Base-by-base conservation (phyloP, 2,888 invertebrate species). In the Pandemis cinnamomeana region DNA sequence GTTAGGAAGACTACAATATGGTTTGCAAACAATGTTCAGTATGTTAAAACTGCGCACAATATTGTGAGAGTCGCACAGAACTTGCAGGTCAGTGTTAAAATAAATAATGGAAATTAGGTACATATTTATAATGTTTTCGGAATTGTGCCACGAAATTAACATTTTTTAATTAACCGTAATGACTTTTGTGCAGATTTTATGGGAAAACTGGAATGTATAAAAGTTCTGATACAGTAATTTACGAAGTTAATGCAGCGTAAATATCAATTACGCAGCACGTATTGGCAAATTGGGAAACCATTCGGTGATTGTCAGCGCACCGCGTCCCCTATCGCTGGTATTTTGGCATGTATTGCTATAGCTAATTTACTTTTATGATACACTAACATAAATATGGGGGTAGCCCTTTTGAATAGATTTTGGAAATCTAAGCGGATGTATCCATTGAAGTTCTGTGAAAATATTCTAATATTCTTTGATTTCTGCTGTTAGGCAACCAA, bases 301-400 rank as follows among this genome's bases (percentile, higher is more conserved):
- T 83, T 77, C 85, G 83, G 86, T 89, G 90, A 91, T 90, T 89
- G 83, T 76, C 78, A 69, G 77, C 71, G 78, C 78, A 55, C 20
- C 81, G 81, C 81, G 80, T 78, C 82, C 84, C 79, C 78, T 79
- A 83, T 79, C 78, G 84, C 83, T 82, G 88, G 87, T 87, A 86
- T 87, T 88, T 88, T 85, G 83, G 84, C 84, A 85, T 87, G 88
- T 90, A 90, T 89, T 87, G 90, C 84, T 36, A 90, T 89, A 87
- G 90, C 84, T 90, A 89, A 91, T 92, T 91, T 90, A 91, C 87
- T 91, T 91, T 91, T 90, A 92, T 91, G 87, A 87, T 84, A 81
- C 80, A 80, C 81, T 83, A 84, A 82, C 84, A 86, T 86, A 81
- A 81, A 82, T 81, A 83, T 83, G 84, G 82, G 84, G 83, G 86